Evolutionary conservation across 2,113 vertebrate genomes (phyloP).

Genomic region (Semnornis frantzii): DNA sequence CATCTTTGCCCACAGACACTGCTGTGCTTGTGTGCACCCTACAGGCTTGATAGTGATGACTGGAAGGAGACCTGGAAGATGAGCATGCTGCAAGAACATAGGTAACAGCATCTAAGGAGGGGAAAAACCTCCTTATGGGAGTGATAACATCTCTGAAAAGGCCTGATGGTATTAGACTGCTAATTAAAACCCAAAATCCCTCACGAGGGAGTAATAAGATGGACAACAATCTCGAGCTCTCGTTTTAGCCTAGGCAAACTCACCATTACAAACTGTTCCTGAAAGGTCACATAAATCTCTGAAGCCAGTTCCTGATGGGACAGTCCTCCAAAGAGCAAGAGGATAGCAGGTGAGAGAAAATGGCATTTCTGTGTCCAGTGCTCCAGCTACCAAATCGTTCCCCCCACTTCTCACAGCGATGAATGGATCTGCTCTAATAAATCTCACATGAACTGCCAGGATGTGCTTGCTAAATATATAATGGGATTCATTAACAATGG

Average conservation of each 20-base stretch:
- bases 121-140: not conserved
- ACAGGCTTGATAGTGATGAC: conserved; percentile 72
- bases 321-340: not conserved
- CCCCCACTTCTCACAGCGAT: not conserved
- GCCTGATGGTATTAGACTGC: not conserved
- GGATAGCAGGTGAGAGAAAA: not conserved
- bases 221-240: not conserved
- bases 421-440: not conserved
- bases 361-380: not conserved
- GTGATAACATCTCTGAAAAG: not conserved
- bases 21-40: not conserved
- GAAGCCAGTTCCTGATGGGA: not conserved
- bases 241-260: not conserved
- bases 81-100: conserved; percentile 74
- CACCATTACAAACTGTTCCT: not conserved
- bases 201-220: not conserved
- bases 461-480: not conserved
- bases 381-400: not conserved
- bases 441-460: not conserved
- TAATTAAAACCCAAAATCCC: not conserved
- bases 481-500: not conserved
- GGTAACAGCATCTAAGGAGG: conserved; percentile 12
- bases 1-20: not conserved
- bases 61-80: conserved; percentile 77
- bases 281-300: not conserved